Percentiles rank a stretch among this genome's conserved stretches.
These are phyloP conservation scores for Porites evermanni DNA, from an alignment of 92 coral and sea anemone genomes.

Conservation along the genomic window DNA sequence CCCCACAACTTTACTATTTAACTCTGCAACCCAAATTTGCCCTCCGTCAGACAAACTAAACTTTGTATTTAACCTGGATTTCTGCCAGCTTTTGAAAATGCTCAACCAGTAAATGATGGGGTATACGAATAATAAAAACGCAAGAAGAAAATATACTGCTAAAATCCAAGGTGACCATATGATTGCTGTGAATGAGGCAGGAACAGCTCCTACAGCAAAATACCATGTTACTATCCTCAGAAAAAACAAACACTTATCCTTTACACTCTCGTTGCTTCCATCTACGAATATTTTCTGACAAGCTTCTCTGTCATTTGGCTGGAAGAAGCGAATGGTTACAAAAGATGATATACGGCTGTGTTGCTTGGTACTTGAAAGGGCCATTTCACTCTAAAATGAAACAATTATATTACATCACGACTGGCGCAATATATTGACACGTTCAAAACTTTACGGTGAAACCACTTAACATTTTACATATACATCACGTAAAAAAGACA, in stretches of 20 bases:
- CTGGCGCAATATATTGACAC: no score
- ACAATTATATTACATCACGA: neutral
- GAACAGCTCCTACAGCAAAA: conserved; percentile 31
- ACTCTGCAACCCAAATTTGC: conserved; percentile 71
- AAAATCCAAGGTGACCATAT: conserved; percentile 69
- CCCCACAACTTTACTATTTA: conserved; percentile 61
- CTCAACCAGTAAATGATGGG: conserved; percentile 47
- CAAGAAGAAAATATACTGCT: conserved; percentile 43
- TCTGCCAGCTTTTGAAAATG: conserved; percentile 33
- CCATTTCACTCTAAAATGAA: neutral
- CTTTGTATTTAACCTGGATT: conserved; percentile 55
- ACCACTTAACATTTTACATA: no score
- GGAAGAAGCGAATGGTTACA: conserved; percentile 63
- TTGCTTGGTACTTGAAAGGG: neutral
- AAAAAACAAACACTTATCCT: conserved; percentile 32
- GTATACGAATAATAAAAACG: conserved; percentile 47
- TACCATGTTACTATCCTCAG: conserved; percentile 45
- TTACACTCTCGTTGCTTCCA: conserved; percentile 51
- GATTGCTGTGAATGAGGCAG: conserved; percentile 50
- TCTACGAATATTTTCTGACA: conserved; percentile 73
- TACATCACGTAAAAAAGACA: no score
- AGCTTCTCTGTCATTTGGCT: conserved; percentile 44
- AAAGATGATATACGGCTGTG: neutral
- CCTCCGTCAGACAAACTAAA: conserved; percentile 42
- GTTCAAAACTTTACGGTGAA: no score